Conservation (phyloP, 2,888 invertebrate species). For the Apoda limacodes region DNA sequence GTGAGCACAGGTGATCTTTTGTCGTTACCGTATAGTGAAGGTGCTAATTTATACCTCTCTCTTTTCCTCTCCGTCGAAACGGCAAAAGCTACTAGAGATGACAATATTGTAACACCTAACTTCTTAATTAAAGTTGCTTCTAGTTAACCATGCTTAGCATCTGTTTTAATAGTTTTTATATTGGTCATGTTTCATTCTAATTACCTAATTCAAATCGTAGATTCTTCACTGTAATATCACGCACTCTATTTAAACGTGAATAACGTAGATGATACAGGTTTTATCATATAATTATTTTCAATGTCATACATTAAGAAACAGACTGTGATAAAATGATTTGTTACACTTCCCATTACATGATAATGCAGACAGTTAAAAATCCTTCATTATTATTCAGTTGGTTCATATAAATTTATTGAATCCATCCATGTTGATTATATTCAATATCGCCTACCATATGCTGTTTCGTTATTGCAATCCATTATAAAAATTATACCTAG, state of each 20-base stretch:
- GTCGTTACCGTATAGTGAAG: conserved; percentile 49
- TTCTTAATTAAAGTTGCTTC: conserved; percentile 48
- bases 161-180: conserved; percentile 45
- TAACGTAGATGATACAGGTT: no score
- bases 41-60: conserved; percentile 53
- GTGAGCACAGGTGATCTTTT: conserved; percentile 71
- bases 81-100: conserved; percentile 29
- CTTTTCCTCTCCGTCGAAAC: conserved; percentile 33
- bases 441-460: no score
- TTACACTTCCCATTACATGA: no score
- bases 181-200: conserved; percentile 38
- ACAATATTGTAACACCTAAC: conserved; percentile 30
- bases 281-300: no score
- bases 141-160: conserved; percentile 56
- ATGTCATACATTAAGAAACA: no score
- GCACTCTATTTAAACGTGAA: conserved; percentile 2
- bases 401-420: no score
- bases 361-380: no score
- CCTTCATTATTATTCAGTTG: no score
- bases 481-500: no score
- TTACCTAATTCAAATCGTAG: conserved; percentile 40
- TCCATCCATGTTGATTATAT: no score
- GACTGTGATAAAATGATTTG: no score
- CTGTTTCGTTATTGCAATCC: conserved; percentile 11
- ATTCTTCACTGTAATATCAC: conserved; percentile 8